phyloP scores from a whole-genome alignment of 1,140 invertebrate genomes.

The Drosophila busckii region DNA sequence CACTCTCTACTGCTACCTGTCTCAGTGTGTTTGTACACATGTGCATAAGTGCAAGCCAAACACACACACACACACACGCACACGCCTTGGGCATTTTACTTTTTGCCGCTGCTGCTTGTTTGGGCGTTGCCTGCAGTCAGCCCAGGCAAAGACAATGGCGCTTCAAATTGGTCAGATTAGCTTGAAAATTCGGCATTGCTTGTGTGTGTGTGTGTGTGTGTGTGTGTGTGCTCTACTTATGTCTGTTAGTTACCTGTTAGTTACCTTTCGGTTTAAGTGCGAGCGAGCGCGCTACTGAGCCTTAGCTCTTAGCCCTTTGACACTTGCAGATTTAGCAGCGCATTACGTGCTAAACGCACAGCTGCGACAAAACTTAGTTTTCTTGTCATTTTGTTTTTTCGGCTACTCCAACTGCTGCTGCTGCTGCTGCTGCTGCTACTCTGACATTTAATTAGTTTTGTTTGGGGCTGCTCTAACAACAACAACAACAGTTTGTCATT shows the following conservation, averaged over 20 bases:
- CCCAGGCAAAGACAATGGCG: slow-evolving; percentile 59
- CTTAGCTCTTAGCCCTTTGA: slow-evolving; percentile 49
- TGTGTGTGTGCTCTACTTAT: too few species aligned
- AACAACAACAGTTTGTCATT: too few species aligned
- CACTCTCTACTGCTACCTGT: background rate
- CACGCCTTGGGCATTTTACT: slow-evolving; percentile 51
- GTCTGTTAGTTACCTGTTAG: too few species aligned
- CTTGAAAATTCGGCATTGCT: slow-evolving; percentile 49
- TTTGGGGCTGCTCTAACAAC: too few species aligned
- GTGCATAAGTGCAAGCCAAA: slow-evolving; percentile 69
- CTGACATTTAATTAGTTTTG: slow-evolving; percentile 64
- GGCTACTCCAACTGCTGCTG: too few species aligned
- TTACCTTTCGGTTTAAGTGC: too few species aligned
- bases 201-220: too few species aligned
- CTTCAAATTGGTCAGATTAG: slow-evolving; percentile 74
- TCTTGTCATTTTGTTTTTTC: slow-evolving; percentile 18
- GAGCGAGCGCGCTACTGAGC: slow-evolving; percentile 23
- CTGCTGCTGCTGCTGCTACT: slow-evolving; percentile 13
- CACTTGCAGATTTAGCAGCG: slow-evolving; percentile 63
- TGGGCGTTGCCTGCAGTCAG: slow-evolving; percentile 35
- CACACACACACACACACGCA: slow-evolving; percentile 32
- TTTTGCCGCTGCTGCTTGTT: slow-evolving; percentile 30
- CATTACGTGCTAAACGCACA: slow-evolving; percentile 26
- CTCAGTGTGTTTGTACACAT: slow-evolving; percentile 51
- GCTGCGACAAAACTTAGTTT: slow-evolving; percentile 15